phyloP scores from a whole-genome alignment of 2,113 vertebrate genomes.

The Microcebus ravelobensis region DNA sequence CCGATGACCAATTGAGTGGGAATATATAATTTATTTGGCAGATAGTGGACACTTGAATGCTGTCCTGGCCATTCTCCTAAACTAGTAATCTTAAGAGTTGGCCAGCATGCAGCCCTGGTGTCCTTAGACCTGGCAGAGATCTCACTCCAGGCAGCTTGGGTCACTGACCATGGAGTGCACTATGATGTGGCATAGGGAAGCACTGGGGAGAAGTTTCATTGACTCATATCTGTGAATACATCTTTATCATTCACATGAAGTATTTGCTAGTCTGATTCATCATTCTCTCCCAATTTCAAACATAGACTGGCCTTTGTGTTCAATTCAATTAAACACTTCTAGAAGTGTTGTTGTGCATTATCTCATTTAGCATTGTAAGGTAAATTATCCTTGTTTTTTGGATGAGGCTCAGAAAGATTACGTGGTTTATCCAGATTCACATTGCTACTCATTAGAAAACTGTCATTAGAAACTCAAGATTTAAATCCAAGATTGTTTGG shows the following conservation, averaged over 20 bases:
- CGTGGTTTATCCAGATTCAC: not conserved
- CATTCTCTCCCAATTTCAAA: not conserved
- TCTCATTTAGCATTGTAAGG: not conserved
- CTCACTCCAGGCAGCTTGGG: not conserved
- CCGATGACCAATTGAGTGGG: not conserved
- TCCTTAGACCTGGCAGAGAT: not conserved
- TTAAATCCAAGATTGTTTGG: not conserved
- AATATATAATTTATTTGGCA: not conserved
- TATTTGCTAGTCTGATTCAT: not conserved
- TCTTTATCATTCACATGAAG: not conserved
- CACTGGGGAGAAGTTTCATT: not conserved
- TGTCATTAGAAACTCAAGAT: not conserved
- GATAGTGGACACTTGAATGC: not conserved
- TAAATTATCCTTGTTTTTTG: not conserved
- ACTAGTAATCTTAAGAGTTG: not conserved
- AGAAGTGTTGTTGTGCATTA: not conserved
- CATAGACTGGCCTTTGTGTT: not conserved
- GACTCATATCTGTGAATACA: not conserved
- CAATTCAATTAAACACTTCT: not conserved
- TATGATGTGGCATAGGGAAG: not conserved
- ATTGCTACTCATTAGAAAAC: not conserved
- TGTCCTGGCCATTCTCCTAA: not conserved
- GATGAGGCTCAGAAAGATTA: not conserved
- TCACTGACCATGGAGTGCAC: accelerated
- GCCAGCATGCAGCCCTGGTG: not conserved